These are phyloP conservation scores for Tiaroga cobitis DNA, from an alignment of 2,797 vertebrate genomes.

Conservation along the genomic window DNA sequence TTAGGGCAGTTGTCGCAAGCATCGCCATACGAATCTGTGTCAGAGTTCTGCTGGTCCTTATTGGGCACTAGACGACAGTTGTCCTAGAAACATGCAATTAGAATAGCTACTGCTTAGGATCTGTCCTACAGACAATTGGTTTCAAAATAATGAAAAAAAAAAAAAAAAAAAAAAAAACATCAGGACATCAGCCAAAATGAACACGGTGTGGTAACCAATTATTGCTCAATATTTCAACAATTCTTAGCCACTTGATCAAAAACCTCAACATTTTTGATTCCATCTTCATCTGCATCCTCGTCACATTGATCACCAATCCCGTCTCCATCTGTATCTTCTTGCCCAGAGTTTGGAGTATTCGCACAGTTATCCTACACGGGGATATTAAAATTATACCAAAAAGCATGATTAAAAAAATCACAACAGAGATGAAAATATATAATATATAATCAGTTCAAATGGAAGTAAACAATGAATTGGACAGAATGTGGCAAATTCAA, in stretches of 20 bases:
- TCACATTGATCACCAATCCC: slow-evolving; percentile 94
- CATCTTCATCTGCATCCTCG: slow-evolving; percentile 90
- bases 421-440: background rate
- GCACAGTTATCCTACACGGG: slow-evolving; percentile 87
- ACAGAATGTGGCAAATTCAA: background rate
- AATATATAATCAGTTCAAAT: background rate
- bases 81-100: slow-evolving; percentile 76
- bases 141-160: background rate
- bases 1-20: slow-evolving; percentile 95
- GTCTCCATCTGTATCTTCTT: slow-evolving; percentile 92
- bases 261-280: slow-evolving; percentile 96
- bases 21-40: slow-evolving; percentile 92
- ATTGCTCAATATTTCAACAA: background rate
- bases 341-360: slow-evolving; percentile 91
- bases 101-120: slow-evolving; percentile 4
- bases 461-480: background rate
- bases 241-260: slow-evolving; percentile 1
- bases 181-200: background rate
- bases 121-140: background rate
- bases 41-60: slow-evolving; percentile 95
- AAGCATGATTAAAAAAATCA: background rate
- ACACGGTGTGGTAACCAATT: background rate
- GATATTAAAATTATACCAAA: background rate
- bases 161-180: background rate
- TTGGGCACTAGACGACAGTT: slow-evolving; percentile 92